phyloP scores from a whole-genome alignment of 64 coral and sea anemone genomes.

The Montipora sp. region DNA sequence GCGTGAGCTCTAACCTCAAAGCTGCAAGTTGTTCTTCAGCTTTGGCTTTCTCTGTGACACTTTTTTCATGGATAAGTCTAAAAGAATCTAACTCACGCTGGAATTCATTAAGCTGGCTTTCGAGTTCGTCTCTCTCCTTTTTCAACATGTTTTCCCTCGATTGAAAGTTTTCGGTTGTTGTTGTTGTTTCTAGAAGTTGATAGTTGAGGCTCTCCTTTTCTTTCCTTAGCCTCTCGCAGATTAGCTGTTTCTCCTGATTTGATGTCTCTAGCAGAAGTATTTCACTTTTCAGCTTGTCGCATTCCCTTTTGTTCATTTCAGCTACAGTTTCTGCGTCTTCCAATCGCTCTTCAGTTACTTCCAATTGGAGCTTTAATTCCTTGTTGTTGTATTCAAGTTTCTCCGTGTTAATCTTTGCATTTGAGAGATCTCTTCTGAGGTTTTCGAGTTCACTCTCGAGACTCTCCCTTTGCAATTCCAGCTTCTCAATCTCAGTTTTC shows the following conservation, averaged over 20 bases:
- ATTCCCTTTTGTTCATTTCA: slow-evolving; percentile 55
- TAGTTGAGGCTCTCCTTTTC: slow-evolving; percentile 73
- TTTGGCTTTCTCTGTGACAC: slow-evolving; percentile 48
- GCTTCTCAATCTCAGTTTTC: slow-evolving; percentile 46
- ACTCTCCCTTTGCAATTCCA: slow-evolving; percentile 52
- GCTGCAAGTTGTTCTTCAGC: slow-evolving; percentile 51
- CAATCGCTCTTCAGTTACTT: slow-evolving; percentile 44
- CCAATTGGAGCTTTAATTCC: slow-evolving; percentile 54
- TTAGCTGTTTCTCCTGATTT: slow-evolving; percentile 58
- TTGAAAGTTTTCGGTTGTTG: background rate
- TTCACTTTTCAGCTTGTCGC: slow-evolving; percentile 64
- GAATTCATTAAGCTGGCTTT: slow-evolving; percentile 31
- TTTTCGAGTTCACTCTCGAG: slow-evolving; percentile 80
- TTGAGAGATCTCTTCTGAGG: slow-evolving; percentile 41
- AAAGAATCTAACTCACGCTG: slow-evolving; percentile 39
- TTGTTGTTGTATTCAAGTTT: slow-evolving; percentile 51
- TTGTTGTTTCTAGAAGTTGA: slow-evolving; percentile 41
- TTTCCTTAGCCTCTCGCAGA: slow-evolving; percentile 71
- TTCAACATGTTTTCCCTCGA: slow-evolving; percentile 3
- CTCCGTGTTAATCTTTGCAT: slow-evolving; percentile 24
- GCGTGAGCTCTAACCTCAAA: background rate
- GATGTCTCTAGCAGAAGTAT: slow-evolving; percentile 59
- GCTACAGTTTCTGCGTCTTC: slow-evolving; percentile 38
- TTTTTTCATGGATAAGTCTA: slow-evolving; percentile 46
- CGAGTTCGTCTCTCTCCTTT: slow-evolving; percentile 61